Evolutionary conservation across 2,113 vertebrate genomes (phyloP).

Genomic region (Tragelaphus strepsiceros): DNA sequence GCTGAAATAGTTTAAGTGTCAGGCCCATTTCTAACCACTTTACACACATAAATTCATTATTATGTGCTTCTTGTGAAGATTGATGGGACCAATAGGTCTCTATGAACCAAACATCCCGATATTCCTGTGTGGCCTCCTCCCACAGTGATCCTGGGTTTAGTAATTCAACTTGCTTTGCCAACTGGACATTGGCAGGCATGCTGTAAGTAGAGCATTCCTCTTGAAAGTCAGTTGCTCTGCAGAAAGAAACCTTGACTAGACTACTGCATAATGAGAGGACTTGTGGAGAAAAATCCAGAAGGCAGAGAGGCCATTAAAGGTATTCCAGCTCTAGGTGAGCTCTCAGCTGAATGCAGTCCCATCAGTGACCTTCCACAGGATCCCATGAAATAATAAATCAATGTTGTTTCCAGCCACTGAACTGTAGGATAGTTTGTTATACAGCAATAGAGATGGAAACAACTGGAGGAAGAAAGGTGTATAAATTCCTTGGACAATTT

Average conservation of each 20-base stretch:
- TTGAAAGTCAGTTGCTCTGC: neutral
- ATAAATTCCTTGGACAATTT: neutral
- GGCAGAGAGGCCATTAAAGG: too few relatives aligned
- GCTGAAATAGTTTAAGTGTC: neutral
- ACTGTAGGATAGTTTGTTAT: neutral
- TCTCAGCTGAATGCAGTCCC: neutral
- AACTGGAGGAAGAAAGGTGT: neutral
- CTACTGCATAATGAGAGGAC: neutral
- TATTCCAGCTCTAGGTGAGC: neutral
- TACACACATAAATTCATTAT: neutral
- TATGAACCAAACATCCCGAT: neutral
- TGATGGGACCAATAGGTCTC: neutral
- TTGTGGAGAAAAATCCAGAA: neutral
- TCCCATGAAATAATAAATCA: neutral
- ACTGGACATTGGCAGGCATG: neutral
- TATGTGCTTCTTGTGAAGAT: neutral
- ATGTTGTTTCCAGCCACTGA: neutral
- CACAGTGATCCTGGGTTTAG: neutral
- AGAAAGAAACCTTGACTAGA: neutral
- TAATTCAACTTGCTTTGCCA: neutral
- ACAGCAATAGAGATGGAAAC: neutral
- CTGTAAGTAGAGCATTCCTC: neutral
- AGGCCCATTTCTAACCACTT: neutral
- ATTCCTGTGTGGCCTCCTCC: neutral
- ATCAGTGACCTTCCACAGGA: neutral